Conservation (phyloP, 2,113 vertebrate species). For the Ondatra zibethicus region DNA sequence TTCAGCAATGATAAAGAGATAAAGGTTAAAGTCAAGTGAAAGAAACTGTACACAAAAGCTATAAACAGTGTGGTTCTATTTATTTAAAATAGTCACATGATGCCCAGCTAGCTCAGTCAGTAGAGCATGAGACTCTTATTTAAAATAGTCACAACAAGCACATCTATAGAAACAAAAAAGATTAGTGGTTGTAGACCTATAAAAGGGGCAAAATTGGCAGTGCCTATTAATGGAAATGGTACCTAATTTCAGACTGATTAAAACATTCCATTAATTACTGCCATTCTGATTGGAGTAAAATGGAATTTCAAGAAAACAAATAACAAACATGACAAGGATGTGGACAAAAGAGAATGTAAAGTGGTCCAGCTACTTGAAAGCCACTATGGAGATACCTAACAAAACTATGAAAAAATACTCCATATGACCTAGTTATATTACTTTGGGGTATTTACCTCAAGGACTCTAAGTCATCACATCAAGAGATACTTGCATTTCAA, state of each 20-base stretch:
- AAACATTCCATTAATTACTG: not conserved
- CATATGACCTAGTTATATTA: not conserved
- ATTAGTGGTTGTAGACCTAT: not conserved
- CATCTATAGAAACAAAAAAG: not conserved
- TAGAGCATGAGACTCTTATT: no score
- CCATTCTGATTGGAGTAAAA: not conserved
- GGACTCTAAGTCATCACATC: not conserved
- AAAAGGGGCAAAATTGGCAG: not conserved
- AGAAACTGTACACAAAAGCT: not conserved
- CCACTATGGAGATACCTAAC: not conserved
- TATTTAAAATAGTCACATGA: not conserved
- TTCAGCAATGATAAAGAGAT: slow-evolving; percentile 3
- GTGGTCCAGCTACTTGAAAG: not conserved
- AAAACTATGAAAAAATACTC: not conserved
- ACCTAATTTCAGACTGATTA: not conserved
- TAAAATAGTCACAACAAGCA: not conserved
- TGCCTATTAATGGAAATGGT: not conserved
- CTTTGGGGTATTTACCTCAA: not conserved
- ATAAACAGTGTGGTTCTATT: not conserved
- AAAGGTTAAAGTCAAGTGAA: not conserved
- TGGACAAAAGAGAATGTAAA: not conserved
- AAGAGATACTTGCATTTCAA: not conserved
- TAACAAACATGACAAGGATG: not conserved
- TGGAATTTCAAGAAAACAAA: no score
- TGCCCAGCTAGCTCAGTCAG: no score